Base-by-base conservation (phyloP, 2,797 vertebrate genomes). In the Cottoperca gobio region DNA sequence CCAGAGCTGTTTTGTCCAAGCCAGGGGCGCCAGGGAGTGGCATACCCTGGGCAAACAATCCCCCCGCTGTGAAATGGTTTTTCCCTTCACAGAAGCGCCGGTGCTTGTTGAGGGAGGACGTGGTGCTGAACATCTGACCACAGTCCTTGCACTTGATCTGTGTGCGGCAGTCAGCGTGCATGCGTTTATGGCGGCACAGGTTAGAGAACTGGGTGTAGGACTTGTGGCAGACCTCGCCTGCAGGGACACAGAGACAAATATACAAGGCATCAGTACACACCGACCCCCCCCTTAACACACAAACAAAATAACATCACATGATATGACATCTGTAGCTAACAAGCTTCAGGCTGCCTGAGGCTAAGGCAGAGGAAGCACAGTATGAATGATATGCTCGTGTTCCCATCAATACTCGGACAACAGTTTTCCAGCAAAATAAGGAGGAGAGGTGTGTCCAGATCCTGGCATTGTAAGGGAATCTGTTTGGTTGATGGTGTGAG, bases 81-180 rank as follows among this genome's bases (percentile, higher is more conserved):
- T 99, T 99, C 85, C 98, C 98, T 94, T 99, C 98, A 91, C 98
- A 99, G 96, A 99, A 99, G 91, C 98, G 97, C 85, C 98, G 97
- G 92, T 99, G 98, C 94, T 99, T 99, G 96, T 99, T 99, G 93
- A 99, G 97, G 86, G 98, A 99, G 76, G 98, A 99, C 78, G 98
- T 99, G 94, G 98, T 99, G 96, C 98, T 99, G 96, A 99, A 99
- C 97, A 99, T 99, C 95, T 99, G 98, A 88, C 98, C 98, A 86
- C 98, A 99, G 96, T 99, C 98, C 94, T 99, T 99, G 95, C 98
- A 99, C 95, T 99, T 99, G 94, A 99, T 99, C 96, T 99, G 98
- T 72, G 98, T 99, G 91, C 98, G 97, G 95, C 98, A 99, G 96
- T 99, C 98, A 65, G 98, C 98, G 80, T 99, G 98, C 98, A 99